Conservation (phyloP, 2,113 vertebrate species). For the Alaudala cheleensis region DNA sequence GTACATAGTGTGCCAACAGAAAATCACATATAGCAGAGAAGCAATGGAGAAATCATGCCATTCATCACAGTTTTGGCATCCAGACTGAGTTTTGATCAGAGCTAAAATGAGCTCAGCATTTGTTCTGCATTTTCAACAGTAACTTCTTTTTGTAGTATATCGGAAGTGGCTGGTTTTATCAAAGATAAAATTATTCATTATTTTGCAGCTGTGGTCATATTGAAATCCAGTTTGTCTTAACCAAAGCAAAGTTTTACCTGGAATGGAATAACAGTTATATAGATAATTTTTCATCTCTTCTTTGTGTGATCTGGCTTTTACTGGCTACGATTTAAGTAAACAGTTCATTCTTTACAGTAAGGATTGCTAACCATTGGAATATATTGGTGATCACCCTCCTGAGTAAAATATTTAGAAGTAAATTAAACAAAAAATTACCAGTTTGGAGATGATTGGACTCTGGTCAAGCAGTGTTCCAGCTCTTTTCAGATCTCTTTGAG, state of each 20-base stretch:
- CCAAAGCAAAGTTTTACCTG: not conserved
- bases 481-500: not conserved
- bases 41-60: not conserved
- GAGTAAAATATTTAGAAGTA: not conserved
- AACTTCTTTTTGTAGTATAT: not conserved
- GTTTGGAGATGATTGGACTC: not conserved
- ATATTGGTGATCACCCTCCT: not conserved
- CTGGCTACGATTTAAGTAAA: not conserved
- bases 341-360: not conserved
- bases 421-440: not conserved
- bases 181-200: not conserved
- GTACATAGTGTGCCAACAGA: not conserved
- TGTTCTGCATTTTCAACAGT: not conserved
- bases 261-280: not conserved
- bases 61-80: not conserved
- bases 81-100: slow-evolving; percentile 21
- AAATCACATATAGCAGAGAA: not conserved
- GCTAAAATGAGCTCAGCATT: not conserved
- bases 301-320: not conserved
- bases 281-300: not conserved
- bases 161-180: not conserved
- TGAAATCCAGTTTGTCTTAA: not conserved
- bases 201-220: not conserved
- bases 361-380: not conserved
- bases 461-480: not conserved